phyloP scores from a whole-genome alignment of 2,888 invertebrate genomes.

The Marronus borbonicus region DNA sequence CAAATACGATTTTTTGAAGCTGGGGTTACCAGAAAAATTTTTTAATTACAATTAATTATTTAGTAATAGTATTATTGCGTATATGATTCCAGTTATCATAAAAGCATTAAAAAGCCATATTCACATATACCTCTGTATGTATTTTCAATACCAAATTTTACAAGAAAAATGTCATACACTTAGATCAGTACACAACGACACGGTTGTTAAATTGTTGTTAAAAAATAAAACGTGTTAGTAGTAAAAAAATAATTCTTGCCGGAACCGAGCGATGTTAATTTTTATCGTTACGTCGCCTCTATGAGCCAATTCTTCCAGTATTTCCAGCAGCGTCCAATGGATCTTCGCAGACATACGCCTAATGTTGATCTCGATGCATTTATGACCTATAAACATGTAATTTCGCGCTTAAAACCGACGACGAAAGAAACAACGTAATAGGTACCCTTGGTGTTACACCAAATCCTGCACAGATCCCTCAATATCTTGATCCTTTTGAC shows the following conservation, averaged over 20 bases:
- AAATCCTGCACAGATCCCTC: constrained; percentile 59
- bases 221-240: too few relatives aligned
- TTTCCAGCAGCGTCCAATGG: constrained; percentile 37
- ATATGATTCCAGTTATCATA: background rate
- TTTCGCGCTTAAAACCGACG: background rate
- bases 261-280: constrained; percentile 47
- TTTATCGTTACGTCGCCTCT: constrained; percentile 47
- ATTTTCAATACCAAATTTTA: too few relatives aligned
- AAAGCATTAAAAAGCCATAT: too few relatives aligned
- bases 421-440: background rate
- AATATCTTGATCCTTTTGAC: constrained; percentile 69
- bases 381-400: constrained; percentile 11
- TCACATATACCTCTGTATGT: too few relatives aligned
- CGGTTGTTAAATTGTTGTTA: too few relatives aligned
- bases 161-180: too few relatives aligned
- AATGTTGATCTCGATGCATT: constrained; percentile 45
- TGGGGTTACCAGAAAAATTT: too few relatives aligned
- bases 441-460: constrained; percentile 43
- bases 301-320: constrained; percentile 44
- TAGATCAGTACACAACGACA: too few relatives aligned
- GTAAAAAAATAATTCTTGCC: constrained; percentile 49
- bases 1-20: background rate
- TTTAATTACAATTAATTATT: too few relatives aligned
- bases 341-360: constrained; percentile 45
- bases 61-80: background rate